Base-by-base conservation (phyloP, 1,140 invertebrate genomes). In the Bombus superbus region DNA sequence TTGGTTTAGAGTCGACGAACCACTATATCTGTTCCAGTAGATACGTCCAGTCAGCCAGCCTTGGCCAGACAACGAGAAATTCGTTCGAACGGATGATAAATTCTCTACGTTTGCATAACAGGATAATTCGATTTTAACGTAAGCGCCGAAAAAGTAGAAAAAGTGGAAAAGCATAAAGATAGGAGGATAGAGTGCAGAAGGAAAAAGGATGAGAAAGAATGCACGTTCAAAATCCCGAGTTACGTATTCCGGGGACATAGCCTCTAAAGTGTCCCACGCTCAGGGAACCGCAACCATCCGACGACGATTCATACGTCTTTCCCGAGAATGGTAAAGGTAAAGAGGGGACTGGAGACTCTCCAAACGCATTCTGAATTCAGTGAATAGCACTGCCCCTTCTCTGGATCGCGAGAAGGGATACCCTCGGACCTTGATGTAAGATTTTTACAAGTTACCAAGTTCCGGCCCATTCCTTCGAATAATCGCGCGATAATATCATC, bases 271-370 rank as follows among this genome's bases (percentile, higher is more conserved):
- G 83, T 91, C 82, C 86, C 89, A 88, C 89, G 89, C 87, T 93
- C 90, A 86, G 88, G 88, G 88, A 93, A 92, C 82, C 92, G 89
- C 90, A 89, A 92, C 89, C 91, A 92, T 93, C 92, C 91, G 80
- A 90, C 88, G 92, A 92, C 92, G 91, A 94, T 93, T 94, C 93
- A 94, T 94, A 94, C 92, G 92, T 94, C 90, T 94, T 94, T 94
- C 90, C 88, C 68, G 74, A 72, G 71, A 87, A 85, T 80, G 68
- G 85, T 81, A 83, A 89, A 82, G 82, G 88, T 82, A 87, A 88
- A 88, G 86, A 90, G 81, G 82, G 77, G 69, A 77, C 87, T 32
- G 77, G 78, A 91, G 90, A 91, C 90, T 91, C 85, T 89, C 88
- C 90, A 91, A 91, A 91, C 90, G 90, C 90, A 91, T 91, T 87